Evolutionary conservation across 2,113 vertebrate species (phyloP).

Genomic region (Rostratula benghalensis): DNA sequence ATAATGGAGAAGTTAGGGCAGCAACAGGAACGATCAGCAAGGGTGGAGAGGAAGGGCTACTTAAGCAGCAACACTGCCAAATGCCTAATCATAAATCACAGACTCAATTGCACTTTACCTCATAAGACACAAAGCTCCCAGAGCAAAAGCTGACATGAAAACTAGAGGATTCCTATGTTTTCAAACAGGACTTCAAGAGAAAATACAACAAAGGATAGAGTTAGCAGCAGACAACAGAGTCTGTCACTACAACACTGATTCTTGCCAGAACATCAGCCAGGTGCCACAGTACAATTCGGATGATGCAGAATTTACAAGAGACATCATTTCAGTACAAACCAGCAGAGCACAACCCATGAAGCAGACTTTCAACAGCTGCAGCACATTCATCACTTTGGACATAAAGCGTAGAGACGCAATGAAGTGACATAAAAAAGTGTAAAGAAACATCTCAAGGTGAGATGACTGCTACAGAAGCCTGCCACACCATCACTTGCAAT

Average conservation of each 20-base stretch:
- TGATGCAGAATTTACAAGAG: neutral
- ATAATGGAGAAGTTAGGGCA: neutral
- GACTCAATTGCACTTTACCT: neutral
- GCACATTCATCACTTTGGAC: neutral
- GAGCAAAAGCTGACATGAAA: neutral
- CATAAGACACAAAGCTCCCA: neutral
- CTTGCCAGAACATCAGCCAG: neutral
- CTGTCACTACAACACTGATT: neutral
- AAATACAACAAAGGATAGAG: neutral
- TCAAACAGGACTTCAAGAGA: neutral
- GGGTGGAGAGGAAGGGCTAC: neutral
- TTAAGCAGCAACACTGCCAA: neutral
- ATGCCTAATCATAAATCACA: neutral
- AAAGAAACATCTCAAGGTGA: neutral
- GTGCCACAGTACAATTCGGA: neutral
- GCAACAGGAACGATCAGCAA: neutral
- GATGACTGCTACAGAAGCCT: neutral
- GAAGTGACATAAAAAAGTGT: neutral
- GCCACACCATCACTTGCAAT: no score
- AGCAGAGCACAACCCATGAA: accelerated
- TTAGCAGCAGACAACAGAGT: neutral
- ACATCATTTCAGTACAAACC: neutral
- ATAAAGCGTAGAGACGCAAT: neutral
- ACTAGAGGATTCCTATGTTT: neutral
- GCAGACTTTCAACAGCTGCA: neutral